Evolutionary conservation across 2,797 vertebrate genomes (phyloP), one percentile per base, ranked within the genome.

Genomic region (Carduelis carduelis): DNA sequence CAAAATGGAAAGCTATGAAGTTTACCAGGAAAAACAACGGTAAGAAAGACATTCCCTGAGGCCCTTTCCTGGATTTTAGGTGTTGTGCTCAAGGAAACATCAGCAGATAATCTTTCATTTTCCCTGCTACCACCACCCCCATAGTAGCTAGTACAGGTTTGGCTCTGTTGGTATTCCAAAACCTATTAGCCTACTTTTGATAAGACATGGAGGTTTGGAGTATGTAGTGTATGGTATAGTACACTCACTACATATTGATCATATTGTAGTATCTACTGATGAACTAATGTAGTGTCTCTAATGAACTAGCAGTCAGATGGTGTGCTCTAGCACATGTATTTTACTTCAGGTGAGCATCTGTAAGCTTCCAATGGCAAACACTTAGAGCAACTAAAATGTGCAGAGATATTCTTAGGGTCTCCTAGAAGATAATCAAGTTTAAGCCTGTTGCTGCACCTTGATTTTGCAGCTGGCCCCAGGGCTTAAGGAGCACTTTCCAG

Each of bases 71-170:
- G 17, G 2, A 5, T 78, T 87, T 83, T 37, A 64, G 18, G 5
- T 71, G 18, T 17, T 75, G 4, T 55, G 11, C 22, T 41, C 71
- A 52, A 47, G 44, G 71, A 90, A 88, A 86, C 4, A 2, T 12
- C 30, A 74, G 27, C 27, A 66, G 14, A 39, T 59, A 4, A 3
- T 28, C 4, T 60, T 7, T 6, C 15, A 32, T 71, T 46, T 21
- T 23, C 21, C 15, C 8, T 0, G 0, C 17, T 46, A 47, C 4
- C 22, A 14, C 6, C 7, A 9, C 14, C 5, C 4, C 10, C 27
- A 2, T 12, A 74, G 74, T 9, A 77, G 15, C 20, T 61, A 34
- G 60, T 47, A 30, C 2, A 37, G 5, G 2, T 44, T 89, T 76
- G 46, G 11, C 11, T 39, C 30, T 52, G 8, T 26, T 66, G 39